Evolutionary conservation across 2,113 vertebrate species (phyloP), one percentile per base, ranked within the genome.

Genomic region (Oryzias curvinotus): DNA sequence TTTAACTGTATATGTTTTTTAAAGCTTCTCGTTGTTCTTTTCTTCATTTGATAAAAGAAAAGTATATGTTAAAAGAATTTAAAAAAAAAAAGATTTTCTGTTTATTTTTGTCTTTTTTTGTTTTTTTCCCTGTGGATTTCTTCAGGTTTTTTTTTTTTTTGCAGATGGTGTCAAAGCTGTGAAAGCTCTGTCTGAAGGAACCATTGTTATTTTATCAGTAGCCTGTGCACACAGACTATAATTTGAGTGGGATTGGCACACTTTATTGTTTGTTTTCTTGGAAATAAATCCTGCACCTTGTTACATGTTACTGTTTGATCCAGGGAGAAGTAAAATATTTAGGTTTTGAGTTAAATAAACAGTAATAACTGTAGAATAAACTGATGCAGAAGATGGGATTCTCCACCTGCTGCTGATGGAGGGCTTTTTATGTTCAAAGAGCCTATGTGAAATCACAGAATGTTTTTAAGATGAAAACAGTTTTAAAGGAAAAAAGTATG

Each of bases 51-150:
- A 67, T 64, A 70, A 64, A 46, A 58, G 44, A 71, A 53, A 19
- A 23, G 19, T 7, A 71, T 85, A 83, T 87, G 80, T 77, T 72
- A 75, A 74, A 52, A 4, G 52, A 51, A 70, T 43, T n/a, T n/a
- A n/a, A n/a, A n/a, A n/a, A 51, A 82, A 80, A 61, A 49, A 90
- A 52, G 12, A 69, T 64, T 73, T 83, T 86, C 58, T 63, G 68
- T 68, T 76, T 70, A 80, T 64, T 13, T 45, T 57, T 48, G 15
- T 48, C 46, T 56, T 25, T 14, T 21, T 45, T 52, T n/a, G n/a
- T 43, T 28, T 23, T 45, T 46, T 69, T 63, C 25, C 48, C 42
- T 52, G n/a, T 43, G 21, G 46, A n/a, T 44, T 17, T 47, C 50
- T 26, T 30, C 54, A 2, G 26, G 2, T 14, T 36, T 36, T 12